Percentiles rank a stretch among this genome's conserved stretches.
Evolutionary conservation across 2,113 vertebrate genomes (phyloP).

Genomic region (Myocastor coypus): DNA sequence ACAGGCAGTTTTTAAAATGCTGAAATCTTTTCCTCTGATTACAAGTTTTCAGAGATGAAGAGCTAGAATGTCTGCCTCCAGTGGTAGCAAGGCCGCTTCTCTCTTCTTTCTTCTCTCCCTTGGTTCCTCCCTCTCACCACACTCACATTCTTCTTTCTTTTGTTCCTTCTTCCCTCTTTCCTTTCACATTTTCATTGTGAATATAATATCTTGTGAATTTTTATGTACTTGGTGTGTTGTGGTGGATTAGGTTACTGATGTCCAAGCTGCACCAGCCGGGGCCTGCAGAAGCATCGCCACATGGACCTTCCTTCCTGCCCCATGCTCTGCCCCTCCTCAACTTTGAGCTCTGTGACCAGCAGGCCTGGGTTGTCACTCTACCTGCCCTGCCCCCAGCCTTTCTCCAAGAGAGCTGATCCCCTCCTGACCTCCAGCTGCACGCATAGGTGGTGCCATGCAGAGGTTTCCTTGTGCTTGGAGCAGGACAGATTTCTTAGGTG

Average conservation of each 20-base stretch:
- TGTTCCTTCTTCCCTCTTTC: not conserved
- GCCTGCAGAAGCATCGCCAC: not conserved
- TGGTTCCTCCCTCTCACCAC: too few species aligned
- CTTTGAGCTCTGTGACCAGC: not conserved
- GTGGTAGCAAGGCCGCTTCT: not conserved
- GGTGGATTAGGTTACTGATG: not conserved
- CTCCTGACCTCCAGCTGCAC: not conserved
- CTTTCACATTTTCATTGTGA: not conserved
- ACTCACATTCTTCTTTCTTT: not conserved
- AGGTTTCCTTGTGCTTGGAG: not conserved
- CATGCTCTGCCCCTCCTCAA: not conserved
- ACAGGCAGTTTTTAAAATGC: not conserved
- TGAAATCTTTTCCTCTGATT: not conserved
- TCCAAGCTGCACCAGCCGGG: not conserved
- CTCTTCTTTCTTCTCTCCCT: not conserved
- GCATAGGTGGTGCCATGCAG: not conserved
- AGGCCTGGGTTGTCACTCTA: not conserved
- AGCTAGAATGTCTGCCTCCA: not conserved
- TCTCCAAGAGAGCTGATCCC: not conserved
- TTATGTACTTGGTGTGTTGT: not conserved
- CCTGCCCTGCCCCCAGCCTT: not conserved
- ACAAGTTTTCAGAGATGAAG: not conserved
- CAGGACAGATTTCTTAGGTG: not conserved
- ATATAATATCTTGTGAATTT: not conserved
- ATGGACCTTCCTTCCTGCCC: rapidly evolving